Base-by-base conservation (phyloP, 64 coral and sea anemone species). In the Montipora capricornis region DNA sequence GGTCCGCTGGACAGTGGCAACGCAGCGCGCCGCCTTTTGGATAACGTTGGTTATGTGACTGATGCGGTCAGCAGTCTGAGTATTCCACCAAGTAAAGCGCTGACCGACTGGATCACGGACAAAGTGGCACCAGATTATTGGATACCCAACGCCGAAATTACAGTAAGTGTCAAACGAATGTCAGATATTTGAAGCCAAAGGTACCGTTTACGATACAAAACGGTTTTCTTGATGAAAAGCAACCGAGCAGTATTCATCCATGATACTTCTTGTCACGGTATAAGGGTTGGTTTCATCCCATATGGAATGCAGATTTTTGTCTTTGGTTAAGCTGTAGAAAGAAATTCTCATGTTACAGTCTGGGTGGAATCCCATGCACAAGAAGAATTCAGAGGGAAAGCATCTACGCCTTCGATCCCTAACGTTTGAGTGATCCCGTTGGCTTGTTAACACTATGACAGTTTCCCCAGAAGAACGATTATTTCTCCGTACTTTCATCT, bases 91-190 rank as follows among this genome's bases (percentile, higher is more conserved):
- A 94, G 95, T 74, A 87, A 89, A 47, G 95, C 80, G 20, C 76
- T 99, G 37, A 90, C 95, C 16, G 89, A 84, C 45, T 99, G 95
- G 89, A 94, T 99, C 57, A 93, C 98, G 61, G 98, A 99, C 74
- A 73, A 94, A 81, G 80, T 99, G 49, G 95, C 95, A 4, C 98
- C 98, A 5, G 92, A 91, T n/a, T 99, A 99, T 66, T 99, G 98
- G 98, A 73, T 94, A 46, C 95, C 98, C 26, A 99, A 99, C 68
- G 70, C 95, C 1, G 57, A 96, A 75, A 99, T 99, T 50, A 92
- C 80, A 76, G 98, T 99, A 11, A 83, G 80, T 50, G 61, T 57
- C 1, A 57, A 57, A 57, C 11, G 53, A 57, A 57, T 6, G 6
- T 57, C 11, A 57, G 3, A 57, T 11, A 11, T 8, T 11, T 11